phyloP scores from a whole-genome alignment of 2,888 invertebrate species.

The Lepas anatifera region DNA sequence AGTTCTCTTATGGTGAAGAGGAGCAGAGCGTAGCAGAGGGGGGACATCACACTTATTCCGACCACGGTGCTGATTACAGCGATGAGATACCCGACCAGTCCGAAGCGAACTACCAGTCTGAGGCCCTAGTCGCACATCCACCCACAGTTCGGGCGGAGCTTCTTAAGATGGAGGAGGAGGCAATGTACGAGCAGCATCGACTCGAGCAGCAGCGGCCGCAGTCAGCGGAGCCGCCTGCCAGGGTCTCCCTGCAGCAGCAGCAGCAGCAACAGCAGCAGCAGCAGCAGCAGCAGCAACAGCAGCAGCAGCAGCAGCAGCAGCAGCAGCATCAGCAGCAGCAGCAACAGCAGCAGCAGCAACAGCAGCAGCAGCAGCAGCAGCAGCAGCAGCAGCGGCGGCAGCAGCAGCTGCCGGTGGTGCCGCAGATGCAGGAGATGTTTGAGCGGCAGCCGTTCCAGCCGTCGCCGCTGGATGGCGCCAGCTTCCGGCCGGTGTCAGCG shows the following conservation, averaged over 20 bases:
- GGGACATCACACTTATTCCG: no score
- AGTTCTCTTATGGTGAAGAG: no score
- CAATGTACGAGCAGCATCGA: not conserved
- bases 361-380: not conserved
- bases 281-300: not conserved
- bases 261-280: not conserved
- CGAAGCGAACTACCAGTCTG: no score
- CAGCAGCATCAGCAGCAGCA: not conserved
- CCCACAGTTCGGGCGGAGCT: no score
- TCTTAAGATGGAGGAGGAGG: not conserved
- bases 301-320: not conserved
- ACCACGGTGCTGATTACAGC: no score
- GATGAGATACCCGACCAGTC: no score
- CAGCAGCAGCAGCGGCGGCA: not conserved
- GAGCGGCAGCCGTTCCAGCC: slow-evolving; percentile 6
- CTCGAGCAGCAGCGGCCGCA: no score
- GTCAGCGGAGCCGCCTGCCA: no score
- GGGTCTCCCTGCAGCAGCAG: not conserved
- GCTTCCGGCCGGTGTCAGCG: not conserved
- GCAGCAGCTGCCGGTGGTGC: not conserved
- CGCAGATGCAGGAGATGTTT: not conserved
- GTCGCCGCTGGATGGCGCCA: slow-evolving; percentile 5
- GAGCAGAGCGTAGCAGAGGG: no score
- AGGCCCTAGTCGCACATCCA: no score
- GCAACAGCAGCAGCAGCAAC: not conserved